Evolutionary conservation across 1,140 invertebrate genomes (phyloP).

Genomic region (Oscheius sp.): DNA sequence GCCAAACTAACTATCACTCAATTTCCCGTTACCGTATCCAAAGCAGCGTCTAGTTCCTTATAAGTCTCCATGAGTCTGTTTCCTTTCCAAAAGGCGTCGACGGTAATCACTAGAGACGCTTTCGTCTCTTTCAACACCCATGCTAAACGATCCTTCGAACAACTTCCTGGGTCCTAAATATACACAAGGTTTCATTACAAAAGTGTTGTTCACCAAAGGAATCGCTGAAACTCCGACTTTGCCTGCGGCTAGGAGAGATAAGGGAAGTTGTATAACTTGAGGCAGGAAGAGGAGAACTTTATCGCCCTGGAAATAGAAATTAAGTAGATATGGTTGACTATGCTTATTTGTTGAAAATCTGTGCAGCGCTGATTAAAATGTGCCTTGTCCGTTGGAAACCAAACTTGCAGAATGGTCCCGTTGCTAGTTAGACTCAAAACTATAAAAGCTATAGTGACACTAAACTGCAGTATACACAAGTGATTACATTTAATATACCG

Average conservation of each 20-base stretch:
- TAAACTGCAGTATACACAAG: too few relatives aligned
- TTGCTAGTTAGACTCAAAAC: too few relatives aligned
- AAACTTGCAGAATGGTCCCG: too few relatives aligned
- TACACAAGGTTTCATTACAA: not conserved
- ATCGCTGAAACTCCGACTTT: not conserved
- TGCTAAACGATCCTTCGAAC: not conserved
- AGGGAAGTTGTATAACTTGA: constrained; percentile 10
- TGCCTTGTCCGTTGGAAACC: too few relatives aligned
- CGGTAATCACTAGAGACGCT: constrained; percentile 20
- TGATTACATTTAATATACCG: too few relatives aligned
- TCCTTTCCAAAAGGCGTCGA: constrained; percentile 37
- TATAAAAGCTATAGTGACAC: too few relatives aligned
- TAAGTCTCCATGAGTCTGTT: constrained; percentile 19
- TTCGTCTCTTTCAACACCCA: not conserved
- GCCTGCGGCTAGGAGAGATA: constrained; percentile 9
- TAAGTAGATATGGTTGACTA: too few relatives aligned
- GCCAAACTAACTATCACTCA: too few relatives aligned
- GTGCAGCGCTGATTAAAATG: too few relatives aligned
- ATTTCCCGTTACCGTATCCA: not conserved
- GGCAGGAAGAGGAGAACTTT: constrained; percentile 15
- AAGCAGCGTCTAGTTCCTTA: constrained; percentile 8
- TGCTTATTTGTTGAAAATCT: too few relatives aligned
- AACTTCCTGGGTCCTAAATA: constrained; percentile 11
- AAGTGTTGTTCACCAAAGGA: constrained; percentile 12
- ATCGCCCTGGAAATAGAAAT: constrained; percentile 76